These are phyloP conservation scores for Actinernus sp. DNA, from an alignment of 92 coral and sea anemone genomes.

Conservation along the genomic window DNA sequence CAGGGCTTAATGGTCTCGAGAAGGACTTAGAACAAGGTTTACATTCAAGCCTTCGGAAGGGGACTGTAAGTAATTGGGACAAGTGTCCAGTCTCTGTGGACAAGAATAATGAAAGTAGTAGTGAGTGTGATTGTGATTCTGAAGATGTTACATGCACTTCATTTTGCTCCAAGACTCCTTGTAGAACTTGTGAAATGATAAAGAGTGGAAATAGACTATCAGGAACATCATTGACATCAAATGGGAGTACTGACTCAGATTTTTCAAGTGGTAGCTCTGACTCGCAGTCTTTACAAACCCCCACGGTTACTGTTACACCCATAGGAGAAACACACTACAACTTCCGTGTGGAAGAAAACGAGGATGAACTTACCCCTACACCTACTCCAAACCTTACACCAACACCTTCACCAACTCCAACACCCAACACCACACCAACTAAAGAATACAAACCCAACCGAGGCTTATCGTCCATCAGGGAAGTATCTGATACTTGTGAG, in stretches of 20 bases:
- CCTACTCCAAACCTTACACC: conserved; percentile 38
- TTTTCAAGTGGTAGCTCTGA: conserved; percentile 41
- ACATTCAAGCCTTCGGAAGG: neutral
- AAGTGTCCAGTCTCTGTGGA: too few species aligned
- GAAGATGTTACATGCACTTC: conserved; percentile 7
- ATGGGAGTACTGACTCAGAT: conserved; percentile 67
- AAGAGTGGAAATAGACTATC: conserved; percentile 23
- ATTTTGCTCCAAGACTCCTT: too few species aligned
- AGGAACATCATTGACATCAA: conserved; percentile 52
- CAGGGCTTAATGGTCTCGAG: conserved; percentile 58
- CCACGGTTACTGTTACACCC: conserved; percentile 57
- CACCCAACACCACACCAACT: conserved; percentile 30
- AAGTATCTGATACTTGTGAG: conserved; percentile 54
- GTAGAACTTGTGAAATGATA: too few species aligned
- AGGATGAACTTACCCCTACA: conserved; percentile 34
- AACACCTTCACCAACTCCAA: conserved; percentile 40
- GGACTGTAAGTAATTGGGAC: neutral
- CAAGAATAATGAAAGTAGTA: neutral
- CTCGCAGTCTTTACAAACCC: conserved; percentile 37
- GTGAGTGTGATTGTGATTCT: conserved; percentile 6
- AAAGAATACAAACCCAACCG: conserved; percentile 49
- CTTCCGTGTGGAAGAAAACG: conserved; percentile 10
- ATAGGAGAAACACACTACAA: conserved; percentile 36
- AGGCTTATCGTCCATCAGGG: conserved; percentile 65
- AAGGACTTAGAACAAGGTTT: conserved; percentile 30